Base-by-base conservation (phyloP, 2,113 vertebrate genomes). In the Epinephelus moara region DNA sequence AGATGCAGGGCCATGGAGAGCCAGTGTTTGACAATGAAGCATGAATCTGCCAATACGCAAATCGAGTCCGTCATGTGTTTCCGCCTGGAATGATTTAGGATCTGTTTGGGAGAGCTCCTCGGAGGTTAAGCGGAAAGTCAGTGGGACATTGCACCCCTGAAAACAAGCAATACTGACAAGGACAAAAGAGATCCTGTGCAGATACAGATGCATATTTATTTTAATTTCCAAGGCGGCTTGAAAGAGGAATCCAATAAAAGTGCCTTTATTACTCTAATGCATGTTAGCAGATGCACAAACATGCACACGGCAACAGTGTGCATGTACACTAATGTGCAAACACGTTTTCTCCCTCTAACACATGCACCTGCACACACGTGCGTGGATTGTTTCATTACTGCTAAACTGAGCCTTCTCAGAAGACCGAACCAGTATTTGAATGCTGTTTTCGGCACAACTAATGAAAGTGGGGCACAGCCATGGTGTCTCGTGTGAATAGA, bases 61-160 rank as follows among this genome's bases (percentile, higher is more conserved):
- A 92, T 90, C n/a, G 72, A 78, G 81, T 91, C 78, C 18, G 75
- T 88, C 86, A 52, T 88, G 88, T 90, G 85, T 88, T 92, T 92
- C 85, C 90, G 91, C 84, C 85, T 75, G 70, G 78, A 86, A 91
- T 93, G 91, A 92, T 93, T 93, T 92, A 90, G 88, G 73, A 85
- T 92, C 66, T 62, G 81, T 92, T 89, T 81, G 76, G 86, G 67
- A 85, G 84, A 78, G 85, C 82, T 89, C 81, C 82, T 93, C 60
- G 45, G 90, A 92, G 92, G 94, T 93, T 94, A 93, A 94, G 89
- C 74, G 69, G 72, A 80, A 86, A 93, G 89, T 90, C 88, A 91
- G 88, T 82, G 86, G 76, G 84, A 88, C 87, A 83, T 86, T 93
- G 92, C 89, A 85, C 79, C 86, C 91, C 80, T 93, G 80, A 89